Conservation (phyloP, 2,113 vertebrate species). For the Haemorhous mexicanus region DNA sequence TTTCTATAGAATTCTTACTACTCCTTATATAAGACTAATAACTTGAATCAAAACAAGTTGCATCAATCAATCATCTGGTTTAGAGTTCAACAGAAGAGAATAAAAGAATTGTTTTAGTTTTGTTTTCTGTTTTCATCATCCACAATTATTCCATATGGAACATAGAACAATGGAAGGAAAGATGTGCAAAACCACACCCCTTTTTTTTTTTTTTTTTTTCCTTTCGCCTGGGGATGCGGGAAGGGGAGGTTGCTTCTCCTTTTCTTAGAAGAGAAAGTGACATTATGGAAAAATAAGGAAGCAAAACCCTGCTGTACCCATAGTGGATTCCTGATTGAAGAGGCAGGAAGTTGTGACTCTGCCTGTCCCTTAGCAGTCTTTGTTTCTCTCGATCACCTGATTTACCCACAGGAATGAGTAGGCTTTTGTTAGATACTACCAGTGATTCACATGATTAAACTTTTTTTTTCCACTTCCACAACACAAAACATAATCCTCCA, state of each 20-base stretch:
- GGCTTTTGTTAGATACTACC: not conserved
- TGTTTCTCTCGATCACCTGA: not conserved
- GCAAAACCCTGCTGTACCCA: not conserved
- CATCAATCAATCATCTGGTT: not conserved
- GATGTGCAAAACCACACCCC: not conserved
- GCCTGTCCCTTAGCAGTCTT: not conserved
- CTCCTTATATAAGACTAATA: not conserved
- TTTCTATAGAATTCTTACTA: not conserved
- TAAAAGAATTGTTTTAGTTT: not conserved
- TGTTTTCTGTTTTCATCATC: not conserved
- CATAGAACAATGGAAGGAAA: not conserved
- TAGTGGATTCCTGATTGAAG: not conserved
- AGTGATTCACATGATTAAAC: not conserved
- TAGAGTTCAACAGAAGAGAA: not conserved
- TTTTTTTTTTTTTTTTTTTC: not conserved
- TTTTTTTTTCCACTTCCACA: not conserved
- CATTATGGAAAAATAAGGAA: not conserved
- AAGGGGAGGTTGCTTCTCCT: not conserved
- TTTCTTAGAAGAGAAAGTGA: not conserved
- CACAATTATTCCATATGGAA: not conserved
- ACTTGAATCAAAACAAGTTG: not conserved
- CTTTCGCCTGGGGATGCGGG: accelerated
- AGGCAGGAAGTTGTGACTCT: not conserved
- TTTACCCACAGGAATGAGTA: not conserved
- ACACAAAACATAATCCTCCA: not conserved